Conservation (phyloP, 2,797 vertebrate genomes). For the Macroramphosus scolopax region DNA sequence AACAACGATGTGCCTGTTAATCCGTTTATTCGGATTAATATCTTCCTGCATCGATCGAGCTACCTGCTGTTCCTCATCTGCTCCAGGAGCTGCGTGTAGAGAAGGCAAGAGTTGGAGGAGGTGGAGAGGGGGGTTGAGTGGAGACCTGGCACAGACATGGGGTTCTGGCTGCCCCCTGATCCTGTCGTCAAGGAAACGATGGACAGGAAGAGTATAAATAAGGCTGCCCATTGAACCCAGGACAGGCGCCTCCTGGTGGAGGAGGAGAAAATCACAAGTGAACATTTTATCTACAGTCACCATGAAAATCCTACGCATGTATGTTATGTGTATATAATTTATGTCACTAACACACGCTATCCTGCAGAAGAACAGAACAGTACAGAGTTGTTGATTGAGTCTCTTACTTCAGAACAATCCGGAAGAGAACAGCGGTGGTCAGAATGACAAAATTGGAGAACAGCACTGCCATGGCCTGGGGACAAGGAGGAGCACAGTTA, state of each 20-base stretch:
- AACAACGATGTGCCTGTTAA: too few relatives aligned
- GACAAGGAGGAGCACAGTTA: constrained; percentile 30
- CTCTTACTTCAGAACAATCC: constrained; percentile 95
- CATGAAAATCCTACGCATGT: neutral
- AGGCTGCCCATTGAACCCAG: constrained; percentile 93
- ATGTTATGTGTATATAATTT: neutral
- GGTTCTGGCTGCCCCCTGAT: constrained; percentile 77
- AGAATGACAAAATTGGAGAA: constrained; percentile 98
- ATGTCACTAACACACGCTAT: neutral
- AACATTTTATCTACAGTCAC: too few relatives aligned
- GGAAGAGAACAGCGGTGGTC: constrained; percentile 95
- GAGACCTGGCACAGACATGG: constrained; percentile 75
- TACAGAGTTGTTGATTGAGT: neutral
- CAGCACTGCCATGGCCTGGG: constrained; percentile 93
- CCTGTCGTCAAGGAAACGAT: constrained; percentile 88
- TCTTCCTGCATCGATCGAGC: too few relatives aligned
- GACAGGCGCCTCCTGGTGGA: constrained; percentile 85
- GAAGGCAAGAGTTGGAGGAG: constrained; percentile 88
- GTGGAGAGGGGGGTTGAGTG: constrained; percentile 80
- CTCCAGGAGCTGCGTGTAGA: constrained; percentile 72
- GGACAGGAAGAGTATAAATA: constrained; percentile 91
- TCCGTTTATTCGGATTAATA: too few relatives aligned
- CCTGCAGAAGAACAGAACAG: constrained; percentile 1
- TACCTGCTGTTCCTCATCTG: constrained; percentile 75
- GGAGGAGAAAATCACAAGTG: neutral